Evolutionary conservation across 2,888 invertebrate species (phyloP).

Genomic region (Eucriotettix oculatus): DNA sequence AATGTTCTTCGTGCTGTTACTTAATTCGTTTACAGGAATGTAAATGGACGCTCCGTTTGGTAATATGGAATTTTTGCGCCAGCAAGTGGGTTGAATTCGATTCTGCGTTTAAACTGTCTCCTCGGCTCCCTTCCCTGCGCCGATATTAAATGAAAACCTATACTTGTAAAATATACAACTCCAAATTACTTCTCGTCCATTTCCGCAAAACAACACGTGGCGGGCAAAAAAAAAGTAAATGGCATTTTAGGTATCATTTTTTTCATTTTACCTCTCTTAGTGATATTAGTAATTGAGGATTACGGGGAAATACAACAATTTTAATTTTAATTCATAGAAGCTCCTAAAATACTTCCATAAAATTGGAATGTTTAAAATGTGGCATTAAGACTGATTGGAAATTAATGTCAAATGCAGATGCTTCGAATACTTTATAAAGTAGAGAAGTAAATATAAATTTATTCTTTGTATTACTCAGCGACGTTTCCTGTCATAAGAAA

Average conservation of each 20-base stretch:
- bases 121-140: not conserved
- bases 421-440: no score
- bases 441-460: no score
- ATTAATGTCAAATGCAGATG: not conserved
- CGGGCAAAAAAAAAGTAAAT: not conserved
- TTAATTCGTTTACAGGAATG: no score
- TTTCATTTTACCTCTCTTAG: not conserved
- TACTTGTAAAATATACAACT: not conserved
- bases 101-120: no score
- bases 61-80: no score
- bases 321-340: conserved; percentile 1
- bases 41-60: no score
- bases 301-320: not conserved
- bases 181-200: not conserved
- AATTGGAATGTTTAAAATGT: not conserved
- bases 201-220: not conserved
- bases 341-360: not conserved
- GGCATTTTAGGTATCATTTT: not conserved
- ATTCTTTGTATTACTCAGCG: no score
- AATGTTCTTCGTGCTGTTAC: no score
- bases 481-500: no score
- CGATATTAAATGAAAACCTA: not conserved
- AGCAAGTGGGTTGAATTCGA: no score
- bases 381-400: conserved; percentile 2
- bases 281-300: conserved; percentile 2